These are phyloP conservation scores for Selenia dentaria DNA, from an alignment of 2,888 invertebrate genomes.

Conservation along the genomic window DNA sequence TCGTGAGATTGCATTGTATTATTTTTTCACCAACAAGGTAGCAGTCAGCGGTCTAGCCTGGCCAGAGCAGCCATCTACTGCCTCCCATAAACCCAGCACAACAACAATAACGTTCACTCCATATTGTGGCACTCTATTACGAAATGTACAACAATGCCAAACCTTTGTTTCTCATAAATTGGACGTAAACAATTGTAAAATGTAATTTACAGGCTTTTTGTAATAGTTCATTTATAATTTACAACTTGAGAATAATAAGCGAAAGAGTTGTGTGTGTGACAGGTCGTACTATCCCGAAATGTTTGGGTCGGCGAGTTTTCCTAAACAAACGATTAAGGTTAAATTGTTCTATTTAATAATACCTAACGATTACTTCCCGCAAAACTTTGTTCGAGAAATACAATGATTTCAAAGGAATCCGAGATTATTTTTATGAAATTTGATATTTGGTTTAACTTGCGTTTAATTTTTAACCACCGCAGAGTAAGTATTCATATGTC, in stretches of 20 bases:
- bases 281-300: no score
- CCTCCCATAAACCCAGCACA: constrained; percentile 19
- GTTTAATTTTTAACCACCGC: no score
- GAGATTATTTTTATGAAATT: no score
- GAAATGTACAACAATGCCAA: constrained; percentile 30
- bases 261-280: constrained; percentile 30
- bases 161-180: constrained; percentile 50
- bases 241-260: constrained; percentile 10
- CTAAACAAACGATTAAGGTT: no score
- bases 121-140: constrained; percentile 16
- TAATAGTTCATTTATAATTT: no score
- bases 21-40: constrained; percentile 38
- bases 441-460: no score
- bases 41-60: constrained; percentile 53
- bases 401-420: no score
- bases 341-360: no score
- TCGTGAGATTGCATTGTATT: neutral
- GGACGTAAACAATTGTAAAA: constrained; percentile 74
- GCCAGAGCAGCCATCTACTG: constrained; percentile 35
- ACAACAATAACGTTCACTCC: constrained; percentile 7
- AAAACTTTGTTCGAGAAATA: no score
- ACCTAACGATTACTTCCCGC: no score
- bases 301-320: no score
- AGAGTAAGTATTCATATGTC: no score
- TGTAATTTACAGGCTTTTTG: constrained; percentile 55